Evolutionary conservation across 2,888 invertebrate genomes (phyloP).

Genomic region (Hirtodrosophila histrioides): DNA sequence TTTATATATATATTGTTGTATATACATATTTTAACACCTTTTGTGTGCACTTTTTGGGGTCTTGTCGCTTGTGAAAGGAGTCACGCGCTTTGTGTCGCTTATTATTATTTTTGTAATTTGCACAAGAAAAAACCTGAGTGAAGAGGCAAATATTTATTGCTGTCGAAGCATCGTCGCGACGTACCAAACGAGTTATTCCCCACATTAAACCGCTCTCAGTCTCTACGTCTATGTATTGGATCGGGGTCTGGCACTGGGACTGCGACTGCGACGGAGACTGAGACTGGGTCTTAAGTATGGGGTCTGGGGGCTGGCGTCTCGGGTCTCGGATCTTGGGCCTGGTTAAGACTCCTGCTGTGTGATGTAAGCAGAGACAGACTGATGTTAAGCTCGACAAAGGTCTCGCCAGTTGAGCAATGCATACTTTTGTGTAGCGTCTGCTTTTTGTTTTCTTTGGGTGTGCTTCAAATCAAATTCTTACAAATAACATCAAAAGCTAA

Average conservation of each 20-base stretch:
- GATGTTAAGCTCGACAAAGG: conserved; percentile 38
- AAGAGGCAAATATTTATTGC: conserved; percentile 74
- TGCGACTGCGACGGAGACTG: neutral
- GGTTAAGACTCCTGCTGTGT: conserved; percentile 61
- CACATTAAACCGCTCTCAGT: neutral
- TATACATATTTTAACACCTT: conserved; percentile 62
- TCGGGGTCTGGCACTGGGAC: conserved; percentile 2
- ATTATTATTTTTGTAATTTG: conserved; percentile 67
- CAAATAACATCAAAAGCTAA: conserved; percentile 14
- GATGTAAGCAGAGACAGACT: conserved; percentile 69
- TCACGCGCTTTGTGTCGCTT: conserved; percentile 78
- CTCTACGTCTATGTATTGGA: conserved; percentile 18
- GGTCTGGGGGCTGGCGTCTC: neutral
- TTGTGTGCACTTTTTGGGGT: conserved; percentile 67
- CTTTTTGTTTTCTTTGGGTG: conserved; percentile 22
- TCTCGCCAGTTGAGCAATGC: conserved; percentile 46
- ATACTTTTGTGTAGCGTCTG: conserved; percentile 7
- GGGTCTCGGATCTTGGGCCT: conserved; percentile 12
- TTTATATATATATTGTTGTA: conserved; percentile 7
- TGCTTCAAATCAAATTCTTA: conserved; percentile 28
- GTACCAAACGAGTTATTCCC: conserved; percentile 63
- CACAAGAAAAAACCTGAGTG: conserved; percentile 60
- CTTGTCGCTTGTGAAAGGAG: conserved; percentile 79
- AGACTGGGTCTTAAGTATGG: conserved; percentile 14
- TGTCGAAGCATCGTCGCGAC: conserved; percentile 58